Evolutionary conservation across 2,888 invertebrate species (phyloP).

Genomic region (Nowickia ferox): DNA sequence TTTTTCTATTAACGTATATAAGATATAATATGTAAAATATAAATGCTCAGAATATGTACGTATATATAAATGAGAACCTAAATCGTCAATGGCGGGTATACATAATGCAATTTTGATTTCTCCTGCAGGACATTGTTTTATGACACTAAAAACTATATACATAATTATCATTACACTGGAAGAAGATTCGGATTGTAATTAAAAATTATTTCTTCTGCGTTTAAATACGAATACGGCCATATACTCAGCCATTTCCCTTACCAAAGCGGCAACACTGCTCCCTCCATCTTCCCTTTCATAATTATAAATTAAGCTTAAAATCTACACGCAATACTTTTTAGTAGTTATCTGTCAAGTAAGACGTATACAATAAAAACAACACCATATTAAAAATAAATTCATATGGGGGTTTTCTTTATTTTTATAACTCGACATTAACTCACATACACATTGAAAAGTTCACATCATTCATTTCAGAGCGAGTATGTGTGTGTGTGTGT

Average conservation of each 20-base stretch:
- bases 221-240: too few relatives aligned
- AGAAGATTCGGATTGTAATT: too few relatives aligned
- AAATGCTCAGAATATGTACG: too few relatives aligned
- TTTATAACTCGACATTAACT: background rate
- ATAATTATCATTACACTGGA: background rate
- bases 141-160: too few relatives aligned
- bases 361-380: conserved; percentile 13
- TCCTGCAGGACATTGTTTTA: too few relatives aligned
- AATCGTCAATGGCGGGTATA: too few relatives aligned
- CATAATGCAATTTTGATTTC: too few relatives aligned
- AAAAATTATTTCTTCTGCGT: too few relatives aligned
- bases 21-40: too few relatives aligned
- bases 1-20: too few relatives aligned
- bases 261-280: conserved; percentile 13
- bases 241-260: background rate
- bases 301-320: conserved; percentile 58
- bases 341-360: conserved; percentile 51
- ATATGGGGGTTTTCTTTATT: conserved; percentile 44
- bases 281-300: conserved; percentile 17
- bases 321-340: conserved; percentile 55
- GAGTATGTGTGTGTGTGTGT: background rate
- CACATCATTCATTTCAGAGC: conserved; percentile 22
- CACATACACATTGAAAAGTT: conserved; percentile 10
- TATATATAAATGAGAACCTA: too few relatives aligned
- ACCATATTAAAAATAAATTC: conserved; percentile 45